phyloP scores from a whole-genome alignment of 2,113 vertebrate species.

The Sinocyclocheilus maitianheensis region DNA sequence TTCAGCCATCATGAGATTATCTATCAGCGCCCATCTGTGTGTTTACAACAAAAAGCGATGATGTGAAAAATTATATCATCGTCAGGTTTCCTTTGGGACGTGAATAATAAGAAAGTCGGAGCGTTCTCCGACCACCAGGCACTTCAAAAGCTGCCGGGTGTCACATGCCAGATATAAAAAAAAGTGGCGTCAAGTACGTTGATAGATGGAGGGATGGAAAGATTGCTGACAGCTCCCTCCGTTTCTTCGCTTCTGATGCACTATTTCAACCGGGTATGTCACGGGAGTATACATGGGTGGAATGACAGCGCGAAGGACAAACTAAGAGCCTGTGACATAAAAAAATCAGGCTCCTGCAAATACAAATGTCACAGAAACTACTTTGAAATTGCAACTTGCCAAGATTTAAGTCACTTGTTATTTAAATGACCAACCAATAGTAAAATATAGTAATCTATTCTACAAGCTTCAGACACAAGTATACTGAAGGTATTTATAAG shows the following conservation, averaged over 20 bases:
- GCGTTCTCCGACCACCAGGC: not conserved
- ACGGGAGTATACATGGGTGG: not conserved
- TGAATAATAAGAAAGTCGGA: constrained; percentile 13
- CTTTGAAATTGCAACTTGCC: not conserved
- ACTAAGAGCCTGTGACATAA: not conserved
- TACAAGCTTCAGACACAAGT: not conserved
- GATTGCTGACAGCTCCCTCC: constrained; percentile 30
- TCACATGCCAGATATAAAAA: not conserved
- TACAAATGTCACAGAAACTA: not conserved
- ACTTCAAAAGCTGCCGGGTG: constrained; percentile 1
- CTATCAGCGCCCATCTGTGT: not conserved
- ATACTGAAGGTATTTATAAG: too few species aligned
- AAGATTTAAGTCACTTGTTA: not conserved
- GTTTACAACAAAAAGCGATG: constrained; percentile 30
- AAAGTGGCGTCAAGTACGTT: not conserved
- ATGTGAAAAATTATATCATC: constrained; percentile 24
- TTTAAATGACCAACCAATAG: not conserved
- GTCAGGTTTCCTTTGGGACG: constrained; percentile 3
- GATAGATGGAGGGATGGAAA: constrained; percentile 31
- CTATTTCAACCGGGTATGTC: constrained; percentile 6
- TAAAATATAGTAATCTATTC: not conserved
- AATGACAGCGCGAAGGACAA: not conserved
- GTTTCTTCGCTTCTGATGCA: not conserved
- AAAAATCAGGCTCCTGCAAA: not conserved
- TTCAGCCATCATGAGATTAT: constrained; percentile 1